Evolutionary conservation across 2,888 invertebrate genomes (phyloP).

Genomic region (Lepetodrilus schrolli): DNA sequence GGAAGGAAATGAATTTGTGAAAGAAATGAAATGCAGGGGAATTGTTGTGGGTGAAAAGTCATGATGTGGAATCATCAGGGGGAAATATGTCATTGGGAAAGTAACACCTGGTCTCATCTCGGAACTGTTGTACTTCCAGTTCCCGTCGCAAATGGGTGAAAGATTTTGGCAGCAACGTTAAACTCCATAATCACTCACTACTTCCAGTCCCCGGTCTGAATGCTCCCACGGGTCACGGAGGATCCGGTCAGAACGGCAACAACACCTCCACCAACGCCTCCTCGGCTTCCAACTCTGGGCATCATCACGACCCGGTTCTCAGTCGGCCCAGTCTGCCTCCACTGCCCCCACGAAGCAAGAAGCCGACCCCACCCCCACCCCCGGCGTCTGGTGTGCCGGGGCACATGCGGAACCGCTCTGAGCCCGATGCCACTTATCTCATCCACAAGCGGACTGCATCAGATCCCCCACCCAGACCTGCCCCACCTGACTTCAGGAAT

Average conservation of each 20-base stretch:
- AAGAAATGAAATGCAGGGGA: too few species aligned
- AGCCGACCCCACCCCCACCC: constrained; percentile 53
- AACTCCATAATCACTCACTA: too few species aligned
- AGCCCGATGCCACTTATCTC: constrained; percentile 53
- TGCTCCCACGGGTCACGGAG: constrained; percentile 27
- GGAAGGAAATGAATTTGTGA: too few species aligned
- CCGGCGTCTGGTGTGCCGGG: constrained; percentile 39
- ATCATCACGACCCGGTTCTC: not conserved
- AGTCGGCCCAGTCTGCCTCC: constrained; percentile 43
- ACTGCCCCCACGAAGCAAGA: constrained; percentile 53
- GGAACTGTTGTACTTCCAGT: too few species aligned
- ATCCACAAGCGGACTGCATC: constrained; percentile 73
- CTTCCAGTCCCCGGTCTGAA: constrained; percentile 35
- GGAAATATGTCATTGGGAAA: too few species aligned
- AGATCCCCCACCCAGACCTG: constrained; percentile 69
- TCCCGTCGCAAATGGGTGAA: too few species aligned
- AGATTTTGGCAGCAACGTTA: too few species aligned
- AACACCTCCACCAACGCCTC: not conserved
- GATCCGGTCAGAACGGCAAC: not conserved
- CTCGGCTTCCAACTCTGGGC: not conserved
- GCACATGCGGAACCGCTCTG: constrained; percentile 61
- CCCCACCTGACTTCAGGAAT: constrained; percentile 49
- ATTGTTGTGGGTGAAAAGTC: too few species aligned
- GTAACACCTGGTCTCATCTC: too few species aligned
- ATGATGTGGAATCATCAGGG: too few species aligned